phyloP scores from a whole-genome alignment of 2,113 vertebrate species.

The Hydropotes inermis region DNA sequence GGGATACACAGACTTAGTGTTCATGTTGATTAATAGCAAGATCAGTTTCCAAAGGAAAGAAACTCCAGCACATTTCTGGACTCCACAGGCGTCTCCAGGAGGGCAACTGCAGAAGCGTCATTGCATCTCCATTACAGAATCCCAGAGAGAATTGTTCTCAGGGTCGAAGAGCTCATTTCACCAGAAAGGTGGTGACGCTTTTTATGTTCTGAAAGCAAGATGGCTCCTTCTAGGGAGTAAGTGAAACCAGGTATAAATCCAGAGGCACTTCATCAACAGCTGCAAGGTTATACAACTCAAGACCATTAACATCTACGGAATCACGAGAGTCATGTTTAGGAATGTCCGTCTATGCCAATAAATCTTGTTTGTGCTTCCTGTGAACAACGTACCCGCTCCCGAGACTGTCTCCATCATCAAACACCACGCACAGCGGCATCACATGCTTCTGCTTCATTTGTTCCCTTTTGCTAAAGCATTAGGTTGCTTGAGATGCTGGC shows the following conservation, averaged over 20 bases:
- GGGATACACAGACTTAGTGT: background rate
- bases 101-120: background rate
- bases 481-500: too few species aligned
- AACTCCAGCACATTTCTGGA: background rate
- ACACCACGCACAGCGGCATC: fast-evolving
- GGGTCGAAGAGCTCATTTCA: background rate
- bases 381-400: fast-evolving
- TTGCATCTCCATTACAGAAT: background rate
- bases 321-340: background rate
- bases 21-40: background rate
- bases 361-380: background rate
- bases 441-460: background rate
- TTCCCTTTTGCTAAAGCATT: background rate
- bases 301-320: background rate
- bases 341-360: background rate
- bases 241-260: background rate
- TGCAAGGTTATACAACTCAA: background rate
- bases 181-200: background rate
- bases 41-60: background rate
- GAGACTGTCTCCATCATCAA: background rate
- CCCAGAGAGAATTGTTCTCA: background rate
- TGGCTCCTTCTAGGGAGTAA: background rate
- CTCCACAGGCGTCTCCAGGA: fast-evolving
- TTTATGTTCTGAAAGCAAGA: background rate
- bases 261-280: background rate